Base-by-base conservation (phyloP, 2,888 invertebrate species). In the Sminthurinus aureus region DNA sequence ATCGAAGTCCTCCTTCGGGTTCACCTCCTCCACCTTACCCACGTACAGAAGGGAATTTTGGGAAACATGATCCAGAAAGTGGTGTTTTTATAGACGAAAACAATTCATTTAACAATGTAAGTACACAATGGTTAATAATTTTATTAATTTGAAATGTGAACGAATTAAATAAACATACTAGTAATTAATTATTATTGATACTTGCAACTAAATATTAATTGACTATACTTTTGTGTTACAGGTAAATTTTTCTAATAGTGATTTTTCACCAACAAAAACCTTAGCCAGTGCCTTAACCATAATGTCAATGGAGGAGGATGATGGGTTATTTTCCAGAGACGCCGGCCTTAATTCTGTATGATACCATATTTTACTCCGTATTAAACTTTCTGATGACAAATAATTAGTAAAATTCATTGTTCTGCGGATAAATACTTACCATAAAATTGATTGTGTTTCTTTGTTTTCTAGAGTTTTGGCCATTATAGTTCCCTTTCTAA, bases 291-390 rank as follows among this genome's bases (percentile, higher is more conserved):
- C 84, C 81, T 84, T 87, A 84, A 76, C 84, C 24, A 97, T 98
- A 84, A 96, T 98, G 89, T 96, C 96, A 20, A 97, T 98, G 96
- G 98, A 98, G 90, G 98, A 98, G 90, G 98, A 98, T 89, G 97
- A 97, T 89, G 86, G 86, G 20, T 85, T 86, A 51, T 77, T 79
- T 82, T 74, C 74, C 15, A 79, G 74, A 24, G 84, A 84, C 74
- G 74, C 64, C 20, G 82, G 79, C 26, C 78, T 66, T 18, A 84
- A 79, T 52, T 84, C 84, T 26, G 84, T 82, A 83, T 51, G 64
- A 20, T 18, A 4, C 11, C 9, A 12, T 52, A 75, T 15, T 50
- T 64, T 73, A 6, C 38, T 69, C n/a, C 9, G 18, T 38, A 18
- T 18, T 67, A 4, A 38, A 38, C 38, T 38, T 4, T 51, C 3